phyloP scores from a whole-genome alignment of 2,888 invertebrate species.

The Oscheius sp. region DNA sequence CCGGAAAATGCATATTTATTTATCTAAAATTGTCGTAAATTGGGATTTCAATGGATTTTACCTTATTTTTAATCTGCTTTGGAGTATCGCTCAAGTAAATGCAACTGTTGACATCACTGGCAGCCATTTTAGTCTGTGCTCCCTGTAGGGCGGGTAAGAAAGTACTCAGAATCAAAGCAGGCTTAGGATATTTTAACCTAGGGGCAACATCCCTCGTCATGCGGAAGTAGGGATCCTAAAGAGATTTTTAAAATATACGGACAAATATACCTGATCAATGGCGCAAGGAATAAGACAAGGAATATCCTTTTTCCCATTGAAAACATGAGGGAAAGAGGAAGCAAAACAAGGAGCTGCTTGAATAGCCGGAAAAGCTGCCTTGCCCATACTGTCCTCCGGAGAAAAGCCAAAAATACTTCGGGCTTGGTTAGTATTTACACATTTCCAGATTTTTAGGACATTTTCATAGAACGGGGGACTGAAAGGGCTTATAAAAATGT shows the following conservation, averaged over 20 bases:
- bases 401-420: conserved; percentile 98
- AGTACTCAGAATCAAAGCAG: conserved; percentile 83
- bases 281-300: conserved; percentile 94
- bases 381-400: conserved; percentile 94
- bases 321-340: conserved; percentile 74
- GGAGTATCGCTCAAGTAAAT: conserved; percentile 94
- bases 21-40: conserved; percentile 77
- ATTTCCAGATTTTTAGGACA: conserved; percentile 89
- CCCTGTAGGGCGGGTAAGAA: conserved; percentile 96
- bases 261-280: conserved; percentile 86
- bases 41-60: conserved; percentile 72
- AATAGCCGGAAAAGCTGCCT: conserved; percentile 89
- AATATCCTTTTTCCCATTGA: conserved; percentile 80
- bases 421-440: conserved; percentile 96
- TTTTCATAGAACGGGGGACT: conserved; percentile 93
- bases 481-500: neutral
- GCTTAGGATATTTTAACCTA: conserved; percentile 86
- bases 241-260: neutral
- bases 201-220: conserved; percentile 99
- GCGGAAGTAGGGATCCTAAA: conserved; percentile 93
- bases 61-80: conserved; percentile 95
- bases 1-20: conserved; percentile 97
- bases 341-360: conserved; percentile 88
- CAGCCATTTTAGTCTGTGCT: conserved; percentile 97
- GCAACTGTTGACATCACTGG: conserved; percentile 91